Conservation (phyloP, 1,140 invertebrate species). For the Bombus difficillimus region DNA sequence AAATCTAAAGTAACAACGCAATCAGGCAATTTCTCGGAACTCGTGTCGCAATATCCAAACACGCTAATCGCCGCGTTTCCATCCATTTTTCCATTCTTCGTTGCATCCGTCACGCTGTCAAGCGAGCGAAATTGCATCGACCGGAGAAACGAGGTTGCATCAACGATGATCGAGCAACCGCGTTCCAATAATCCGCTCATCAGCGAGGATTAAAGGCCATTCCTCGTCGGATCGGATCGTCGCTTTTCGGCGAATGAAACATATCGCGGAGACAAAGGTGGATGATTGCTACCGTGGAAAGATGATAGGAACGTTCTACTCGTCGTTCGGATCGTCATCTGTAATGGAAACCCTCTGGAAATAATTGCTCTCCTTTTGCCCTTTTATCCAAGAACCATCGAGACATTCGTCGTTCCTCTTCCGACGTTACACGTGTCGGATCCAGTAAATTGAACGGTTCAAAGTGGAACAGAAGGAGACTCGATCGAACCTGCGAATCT, state of each 20-base stretch:
- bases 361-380: slow-evolving; percentile 2
- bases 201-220: not conserved
- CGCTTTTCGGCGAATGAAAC: not conserved
- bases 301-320: not conserved
- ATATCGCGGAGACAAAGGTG: not conserved
- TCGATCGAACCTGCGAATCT: not conserved
- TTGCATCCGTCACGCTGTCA: too few species aligned
- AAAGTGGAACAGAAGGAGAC: not conserved
- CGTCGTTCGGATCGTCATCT: not conserved
- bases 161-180: not conserved
- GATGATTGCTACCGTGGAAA: not conserved
- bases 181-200: slow-evolving; percentile 5
- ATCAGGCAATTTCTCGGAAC: too few species aligned
- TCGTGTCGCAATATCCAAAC: too few species aligned
- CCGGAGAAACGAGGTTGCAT: not conserved
- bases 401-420: not conserved
- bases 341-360: not conserved
- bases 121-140: not conserved
- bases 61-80: too few species aligned
- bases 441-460: not conserved
- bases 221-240: not conserved
- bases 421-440: not conserved
- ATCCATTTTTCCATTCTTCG: too few species aligned
- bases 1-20: too few species aligned
- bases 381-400: too few species aligned